Evolutionary conservation across 2,797 vertebrate species (phyloP), one percentile per base, ranked within the genome.

Genomic region (Manis javanica): DNA sequence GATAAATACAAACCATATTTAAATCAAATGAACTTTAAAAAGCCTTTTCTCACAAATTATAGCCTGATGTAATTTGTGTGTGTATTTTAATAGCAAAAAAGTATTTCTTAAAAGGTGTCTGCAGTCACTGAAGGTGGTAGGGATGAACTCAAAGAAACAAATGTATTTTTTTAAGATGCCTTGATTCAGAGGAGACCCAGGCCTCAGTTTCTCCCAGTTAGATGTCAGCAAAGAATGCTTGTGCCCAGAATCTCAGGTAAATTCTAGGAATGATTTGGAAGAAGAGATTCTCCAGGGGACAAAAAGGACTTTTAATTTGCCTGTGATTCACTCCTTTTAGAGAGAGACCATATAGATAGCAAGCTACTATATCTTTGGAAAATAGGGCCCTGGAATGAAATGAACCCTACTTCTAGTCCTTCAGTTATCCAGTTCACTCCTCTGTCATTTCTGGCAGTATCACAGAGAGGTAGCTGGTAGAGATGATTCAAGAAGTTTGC

Each of bases 71-170:
- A 87, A 96, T 90, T 92, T 95, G 42, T 91, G 1, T 92, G 90
- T 90, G n/a, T 82, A 63, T 61, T 95, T 86, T 83, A 90, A 85
- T 92, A 66, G 31, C 42, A 87, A 95, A 87, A 90, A 87, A 29
- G 9, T 26, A 29, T 53, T 7, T 86, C 74, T 96, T 87, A 63
- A 78, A 84, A 82, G 3, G 39, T 94, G 14, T 83, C 24, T 90
- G 5, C n/a, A 34, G 5, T 95, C 31, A 90, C n/a, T 88, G 77
- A 72, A 71, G 23, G 12, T 51, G 16, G 6, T 37, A 10, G 77
- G 29, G 61, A 49, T 24, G 61, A 81, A 10, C 46, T 75, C 26
- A 91, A 63, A 79, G 66, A 66, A 31, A 16, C 63, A 90, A 39
- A 26, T 19, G 7, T 57, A 37, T 23, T 72, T 61, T 64, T 94